phyloP scores from a whole-genome alignment of 2,888 invertebrate species.

The Polydrusus cervinus region DNA sequence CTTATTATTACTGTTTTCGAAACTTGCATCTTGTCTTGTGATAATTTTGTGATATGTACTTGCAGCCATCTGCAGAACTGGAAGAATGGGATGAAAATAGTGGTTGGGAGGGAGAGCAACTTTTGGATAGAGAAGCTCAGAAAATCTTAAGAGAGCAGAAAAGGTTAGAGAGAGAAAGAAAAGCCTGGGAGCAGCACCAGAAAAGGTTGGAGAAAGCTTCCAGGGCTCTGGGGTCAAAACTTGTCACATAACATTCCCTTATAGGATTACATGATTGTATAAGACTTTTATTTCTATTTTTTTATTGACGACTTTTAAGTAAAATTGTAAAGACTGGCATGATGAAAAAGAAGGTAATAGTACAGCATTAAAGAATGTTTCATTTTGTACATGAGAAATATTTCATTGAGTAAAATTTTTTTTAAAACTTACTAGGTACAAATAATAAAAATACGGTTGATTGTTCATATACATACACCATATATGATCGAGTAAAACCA shows the following conservation, averaged over 20 bases:
- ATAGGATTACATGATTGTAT: too few species aligned
- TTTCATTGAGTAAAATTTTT: too few species aligned
- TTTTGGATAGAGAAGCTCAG: slow-evolving; percentile 65
- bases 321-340: not conserved
- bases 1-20: too few species aligned
- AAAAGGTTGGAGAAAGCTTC: slow-evolving; percentile 65
- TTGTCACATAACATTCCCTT: slow-evolving; percentile 59
- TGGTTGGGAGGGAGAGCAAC: slow-evolving; percentile 67
- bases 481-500: too few species aligned
- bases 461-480: too few species aligned
- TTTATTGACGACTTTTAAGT: slow-evolving; percentile 2
- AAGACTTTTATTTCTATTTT: slow-evolving; percentile 2
- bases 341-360: not conserved
- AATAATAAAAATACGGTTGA: too few species aligned
- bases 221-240: slow-evolving; percentile 60
- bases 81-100: slow-evolving; percentile 69
- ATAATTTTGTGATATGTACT: slow-evolving; percentile 19
- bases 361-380: too few species aligned
- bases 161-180: slow-evolving; percentile 65
- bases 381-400: too few species aligned
- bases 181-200: slow-evolving; percentile 67
- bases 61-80: slow-evolving; percentile 65
- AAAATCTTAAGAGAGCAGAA: slow-evolving; percentile 66
- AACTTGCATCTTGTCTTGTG: not conserved
- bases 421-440: too few species aligned